phyloP scores from a whole-genome alignment of 2,888 invertebrate genomes.

The Amphipoea lucens region DNA sequence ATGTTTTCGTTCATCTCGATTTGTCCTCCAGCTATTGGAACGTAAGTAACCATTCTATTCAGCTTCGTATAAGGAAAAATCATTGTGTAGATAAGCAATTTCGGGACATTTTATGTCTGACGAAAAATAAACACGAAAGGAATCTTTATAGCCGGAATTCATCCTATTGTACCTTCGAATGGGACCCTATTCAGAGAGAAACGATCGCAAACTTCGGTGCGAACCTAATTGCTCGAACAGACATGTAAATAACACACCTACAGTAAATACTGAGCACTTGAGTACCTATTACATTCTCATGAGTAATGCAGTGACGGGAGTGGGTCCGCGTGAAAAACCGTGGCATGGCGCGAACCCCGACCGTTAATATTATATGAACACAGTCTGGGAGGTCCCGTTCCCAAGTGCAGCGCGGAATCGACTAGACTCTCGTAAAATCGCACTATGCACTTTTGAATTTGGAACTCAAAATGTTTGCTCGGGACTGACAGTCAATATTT shows the following conservation, averaged over 20 bases:
- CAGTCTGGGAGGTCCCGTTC: conserved; percentile 78
- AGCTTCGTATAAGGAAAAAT: conserved; percentile 56
- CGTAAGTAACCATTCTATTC: conserved; percentile 21
- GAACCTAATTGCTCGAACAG: conserved; percentile 79
- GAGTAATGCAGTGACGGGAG: conserved; percentile 85
- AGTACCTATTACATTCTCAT: conserved; percentile 88
- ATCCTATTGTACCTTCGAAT: conserved; percentile 37
- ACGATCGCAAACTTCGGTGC: conserved; percentile 55
- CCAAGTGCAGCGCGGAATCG: conserved; percentile 77
- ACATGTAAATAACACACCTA: conserved; percentile 82
- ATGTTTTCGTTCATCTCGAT: conserved; percentile 12
- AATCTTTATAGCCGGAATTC: conserved; percentile 40
- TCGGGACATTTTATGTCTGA: conserved; percentile 42
- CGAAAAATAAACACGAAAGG: conserved; percentile 50
- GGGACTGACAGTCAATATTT: conserved; percentile 82
- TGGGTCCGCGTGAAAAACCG: conserved; percentile 86
- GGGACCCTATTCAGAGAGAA: conserved; percentile 38
- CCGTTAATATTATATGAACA: conserved; percentile 87
- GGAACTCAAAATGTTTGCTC: conserved; percentile 80
- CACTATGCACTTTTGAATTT: conserved; percentile 82
- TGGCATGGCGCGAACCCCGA: conserved; percentile 75
- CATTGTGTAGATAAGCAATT: conserved; percentile 65
- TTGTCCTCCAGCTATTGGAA: conserved; percentile 19
- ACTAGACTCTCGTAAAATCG: conserved; percentile 83
- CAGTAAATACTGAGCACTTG: conserved; percentile 82